Base-by-base conservation (phyloP, 2,888 invertebrate species). In the Pseudococcus viburni region DNA sequence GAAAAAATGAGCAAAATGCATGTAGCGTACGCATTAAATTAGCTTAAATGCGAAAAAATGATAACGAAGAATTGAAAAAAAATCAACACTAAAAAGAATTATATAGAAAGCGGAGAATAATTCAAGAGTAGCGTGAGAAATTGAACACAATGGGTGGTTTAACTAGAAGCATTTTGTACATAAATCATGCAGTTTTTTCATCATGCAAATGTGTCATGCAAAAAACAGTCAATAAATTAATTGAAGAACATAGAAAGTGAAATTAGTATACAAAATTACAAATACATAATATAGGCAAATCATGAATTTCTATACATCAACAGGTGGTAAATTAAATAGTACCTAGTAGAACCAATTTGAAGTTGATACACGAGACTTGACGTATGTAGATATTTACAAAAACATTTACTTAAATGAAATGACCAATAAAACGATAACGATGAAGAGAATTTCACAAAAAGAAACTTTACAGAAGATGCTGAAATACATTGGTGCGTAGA, bases 1-100 rank as follows among this genome's bases (percentile, higher is more conserved):
- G 51, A 86, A 86, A 64, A 86, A 86, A 86, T 64, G 9, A 86
- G 86, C 86, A 42, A 86, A 48, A 64, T 68, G 33, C 68, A 86
- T 86, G 80, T 80, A 73, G 73, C 80, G n/a, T 42, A 73, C 9
- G 73, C 33, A 39, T 73, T 19, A 59, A 59, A 59, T 19, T 19
- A 19, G 19, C 5, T 59, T 59, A n/a, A 84, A 84, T 51, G 84
- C 84, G 51, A 84, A 51, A 48, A 84, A 19, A 51, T 51, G 22
- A 84, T 0, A 84, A 26, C 48, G 51, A 73, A 73, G 68, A 1
- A 5, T 15, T 33, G 64, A 64, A 64, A 12, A 64, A 64, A 64
- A 64, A 7, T 33, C 26, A 3, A 33, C 26, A 64, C 0, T 8
- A 22, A 6, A 64, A 64, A 22, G 22, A 19, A 64, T 33, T 19